Base-by-base conservation (phyloP, 1,140 invertebrate genomes). In the Drosophila insularis region DNA sequence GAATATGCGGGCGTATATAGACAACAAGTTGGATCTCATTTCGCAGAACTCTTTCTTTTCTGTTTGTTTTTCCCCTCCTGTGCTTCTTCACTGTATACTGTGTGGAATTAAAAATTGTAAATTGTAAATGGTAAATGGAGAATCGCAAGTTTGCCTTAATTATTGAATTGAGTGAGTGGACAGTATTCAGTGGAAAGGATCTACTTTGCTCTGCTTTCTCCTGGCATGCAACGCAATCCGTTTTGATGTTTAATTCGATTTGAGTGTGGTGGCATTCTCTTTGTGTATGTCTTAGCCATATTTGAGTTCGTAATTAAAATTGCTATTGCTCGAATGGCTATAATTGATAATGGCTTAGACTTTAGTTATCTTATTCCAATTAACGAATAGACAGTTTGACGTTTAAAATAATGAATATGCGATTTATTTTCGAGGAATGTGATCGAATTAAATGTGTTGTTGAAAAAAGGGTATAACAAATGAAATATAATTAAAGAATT, bases 1-100 rank as follows among this genome's bases (percentile, higher is more conserved):
- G 80, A 84, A 89, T 80, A 74, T 86, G 72, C 67, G 69, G 76
- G 68, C 19, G 40, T 65, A 35, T 65, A 35, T 17, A 58, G 31
- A 35, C 31, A 58, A 58, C 55, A 35, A 58, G 31, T 58, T 58
- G 55, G 55, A 50, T 50, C 43, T 50, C 43, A 50, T 50, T 50
- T 50, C 43, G 17, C 17, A 50, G 43, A 11, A 21, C 32, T 59
- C 17, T 55, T 74, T 54, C 17, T 55, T 74, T 54, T 71, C 58
- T 79, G 71, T n/a, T 39, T 50, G 19, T 2, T 50, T 37, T 35
- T 14, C 8, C 31, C 31, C 8, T n/a, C n/a, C 46, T 21, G n/a
- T 17, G 4, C 14, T 23, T 3, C 13, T 21, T 23, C 17, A 10
- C 2, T 13, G 35, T 11, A 5, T 14, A 21, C 14, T 35, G 10